Evolutionary conservation across 2,797 vertebrate genomes (phyloP), one percentile per base, ranked within the genome.

Genomic region (Sebastes hubbsi): DNA sequence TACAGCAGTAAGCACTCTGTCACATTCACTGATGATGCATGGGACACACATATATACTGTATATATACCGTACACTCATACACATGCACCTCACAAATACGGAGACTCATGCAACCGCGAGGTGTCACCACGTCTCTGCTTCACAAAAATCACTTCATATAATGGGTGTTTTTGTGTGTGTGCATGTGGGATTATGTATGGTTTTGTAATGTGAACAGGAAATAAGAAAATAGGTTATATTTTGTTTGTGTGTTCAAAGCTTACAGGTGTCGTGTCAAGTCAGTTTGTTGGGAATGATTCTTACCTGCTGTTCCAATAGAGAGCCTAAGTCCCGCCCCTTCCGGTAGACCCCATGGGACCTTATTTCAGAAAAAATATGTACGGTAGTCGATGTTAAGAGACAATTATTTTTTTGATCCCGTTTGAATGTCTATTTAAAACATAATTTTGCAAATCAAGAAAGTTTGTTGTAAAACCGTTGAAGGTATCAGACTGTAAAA

Each of bases 1-100:
- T 82, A 91, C 91, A 92, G 72, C 85, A 84, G 67, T 86, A 90
- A 92, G 91, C 93, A 94, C 92, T 94, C 87, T 82, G 90, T 77
- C 87, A 81, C 88, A 42, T 84, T 70, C 62, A 25, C 63, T n/a
- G 32, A 75, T 30, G 74, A 67, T 60, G 27, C 72, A 64, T 34
- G 68, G 14, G 42, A 52, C 58, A 69, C 61, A 70, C 71, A 81
- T 63, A 63, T 0, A 72, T 8, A 18, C 6, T 6, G 3, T 9
- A 20, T 20, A 20, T 49, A 49, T 49, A 49, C 46, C 18, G 8
- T 49, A 20, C 46, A 77, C 58, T 55, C 54, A 79, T 54, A 75
- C 62, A 13, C 54, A 36, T 8, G 0, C 38, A 24, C 22, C 11
- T 62, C 9, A 68, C n/a, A 56, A 30, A 67, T 54, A n/a, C 10